Evolutionary conservation across 2,797 vertebrate genomes (phyloP), one percentile per base, ranked within the genome.

Genomic region (Centropyge bicolor): DNA sequence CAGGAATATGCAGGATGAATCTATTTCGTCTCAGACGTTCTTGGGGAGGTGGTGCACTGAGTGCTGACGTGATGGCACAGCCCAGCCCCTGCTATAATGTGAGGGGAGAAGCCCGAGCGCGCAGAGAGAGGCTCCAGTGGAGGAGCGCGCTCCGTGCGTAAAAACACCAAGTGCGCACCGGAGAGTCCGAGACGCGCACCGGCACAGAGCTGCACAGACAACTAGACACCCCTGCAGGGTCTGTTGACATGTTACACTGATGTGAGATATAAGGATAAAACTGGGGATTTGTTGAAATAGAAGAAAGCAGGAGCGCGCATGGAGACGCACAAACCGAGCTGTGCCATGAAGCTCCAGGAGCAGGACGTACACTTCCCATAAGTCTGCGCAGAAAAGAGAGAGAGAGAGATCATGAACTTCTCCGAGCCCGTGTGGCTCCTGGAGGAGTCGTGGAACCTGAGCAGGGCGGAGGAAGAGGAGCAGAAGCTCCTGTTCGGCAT

Each of bases 401-500:
- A 67, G 16, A 24, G 4, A n/a, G 35, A 52, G 76, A 90, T 22
- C 73, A 95, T 95, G 95, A 95, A 96, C 85, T 60, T 75, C 2
- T 85, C 93, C 3, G 92, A 85, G 62, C 65, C 81, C 14, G 84
- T n/a, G 1, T 92, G 90, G 85, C 78, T 86, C 65, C 12, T 43
- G 31, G 91, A 89, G 0, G 93, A 88, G 82, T 74, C 63, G 40
- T 68, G 82, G 76, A 90, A 91, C 91, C 52, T 79, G 20, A 95
- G 88, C 88, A 31, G 10, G 24, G 71, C 94, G 86, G 94, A 93
- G 72, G 35, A 95, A 82, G 95, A 91, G 71, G 94, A 95, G 74
- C 60, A 90, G 55, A 92, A 94, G 94, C 92, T 92, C 92, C 88
- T 97, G 16, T 95, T 97, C 5, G 97, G 96, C 1, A 96, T 97